Evolutionary conservation across 2,113 vertebrate genomes (phyloP), one percentile per base, ranked within the genome.

Genomic region (Apodemus speciosus): DNA sequence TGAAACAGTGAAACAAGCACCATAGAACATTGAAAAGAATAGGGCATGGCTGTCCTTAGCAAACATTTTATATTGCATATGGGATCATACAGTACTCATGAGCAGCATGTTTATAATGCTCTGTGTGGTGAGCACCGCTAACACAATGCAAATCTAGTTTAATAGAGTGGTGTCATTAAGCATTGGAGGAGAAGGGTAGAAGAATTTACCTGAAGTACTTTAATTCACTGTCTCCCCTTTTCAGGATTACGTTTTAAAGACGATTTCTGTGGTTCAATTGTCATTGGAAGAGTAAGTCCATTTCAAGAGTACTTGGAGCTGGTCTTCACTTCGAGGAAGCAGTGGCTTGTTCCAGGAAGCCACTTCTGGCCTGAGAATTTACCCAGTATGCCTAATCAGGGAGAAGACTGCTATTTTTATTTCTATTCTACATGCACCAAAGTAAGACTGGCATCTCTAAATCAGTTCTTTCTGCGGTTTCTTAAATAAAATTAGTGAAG

Each of bases 341-440:
- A 94, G 93, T 97, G 96, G 92, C 58, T 93, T 93, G 32, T 77
- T 93, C 95, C 83, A 96, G 58, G 60, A 49, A 93, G 93, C 96
- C 66, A 66, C 53, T 91, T 95, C 92, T 94, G 62, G 95, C 73
- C 96, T 89, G 14, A 53, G 85, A 80, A 64, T 91, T 90, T 9
- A 53, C 76, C 66, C 96, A 97, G 90, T 94, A 99, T 99, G 99
- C 98, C 98, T 94, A 99, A 98, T 95, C 97, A 99, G 97, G 99
- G 99, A 97, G 99, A 99, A 76, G 99, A 99, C 97, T 99, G 99
- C 98, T 99, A 99, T 97, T 99, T 99, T 97, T 99, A 97, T 95
- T 99, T 99, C 98, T 99, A 99, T 96, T 99, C 99, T 58, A 99
- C 98, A 0, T 99, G 99, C 96, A 97, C 98, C 72, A 99, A 99